Evolutionary conservation across 1,140 invertebrate species (phyloP), one percentile per base, ranked within the genome.

Genomic region (Rhyacophila brunnea): DNA sequence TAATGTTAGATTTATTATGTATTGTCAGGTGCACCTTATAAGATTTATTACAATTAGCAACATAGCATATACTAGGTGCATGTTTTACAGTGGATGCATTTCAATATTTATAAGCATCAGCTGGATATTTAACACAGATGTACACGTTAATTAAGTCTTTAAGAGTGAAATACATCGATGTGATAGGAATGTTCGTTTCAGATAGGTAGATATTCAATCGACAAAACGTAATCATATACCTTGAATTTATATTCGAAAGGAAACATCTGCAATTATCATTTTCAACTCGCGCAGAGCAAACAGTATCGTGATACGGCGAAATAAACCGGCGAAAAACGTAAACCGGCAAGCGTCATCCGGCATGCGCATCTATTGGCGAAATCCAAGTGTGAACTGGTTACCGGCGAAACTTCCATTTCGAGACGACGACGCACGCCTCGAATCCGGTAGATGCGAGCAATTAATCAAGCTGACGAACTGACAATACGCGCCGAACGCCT

Each of bases 401-500:
- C 32, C 28, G 32, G 32, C 35, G 32, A 28, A 15, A 55, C 9
- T 45, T 32, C 28, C 43, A 54, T 45, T 45, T 46, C 40, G 19
- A 32, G 9, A 18, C 18, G 52, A 55, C 52, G 42, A 20, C 44
- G 23, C 15, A 38, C 15, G 28, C 19, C 42, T 13, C 23, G 23
- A 19, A 42, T 36, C 13, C 40, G 6, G 4, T 20, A 11, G 43
- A n/a, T 10, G 17, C 17, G 49, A 32, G 45, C 47, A 52, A 64
- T 64, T 64, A 64, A 64, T 64, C 62, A 64, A 50, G 49, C n/a
- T 38, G 54, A 58, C 46, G 47, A 35, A 45, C 23, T 49, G 50
- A 64, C 48, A 64, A 64, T 64, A 60, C 62, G 62, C 13, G 58
- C 57, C 58, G 46, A 52, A 52, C 48, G 40, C 58, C 51, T 57